A percentile compares a stretch with the other conserved stretches of the same genome.
Evolutionary conservation across 2,888 invertebrate species (phyloP).

Genomic region (Elysia crispata): DNA sequence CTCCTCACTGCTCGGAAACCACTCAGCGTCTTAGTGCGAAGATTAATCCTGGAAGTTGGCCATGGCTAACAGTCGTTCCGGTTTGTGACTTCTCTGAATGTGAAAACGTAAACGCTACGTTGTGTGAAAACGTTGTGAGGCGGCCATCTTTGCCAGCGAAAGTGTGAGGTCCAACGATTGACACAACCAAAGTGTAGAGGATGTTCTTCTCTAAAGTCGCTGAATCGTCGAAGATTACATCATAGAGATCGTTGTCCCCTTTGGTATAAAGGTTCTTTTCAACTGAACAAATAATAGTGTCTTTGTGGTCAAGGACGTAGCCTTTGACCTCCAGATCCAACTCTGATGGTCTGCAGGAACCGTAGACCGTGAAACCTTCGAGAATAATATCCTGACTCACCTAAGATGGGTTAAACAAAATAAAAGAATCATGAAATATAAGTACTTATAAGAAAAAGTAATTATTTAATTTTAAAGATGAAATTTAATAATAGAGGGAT

Average conservation of each 20-base stretch:
- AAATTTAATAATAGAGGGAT: no score
- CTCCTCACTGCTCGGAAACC: no score
- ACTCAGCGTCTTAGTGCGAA: constrained; percentile 27
- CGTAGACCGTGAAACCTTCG: constrained; percentile 49
- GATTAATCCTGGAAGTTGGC: constrained; percentile 48
- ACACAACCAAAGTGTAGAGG: constrained; percentile 43
- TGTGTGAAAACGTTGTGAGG: constrained; percentile 32
- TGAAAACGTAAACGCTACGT: constrained; percentile 43
- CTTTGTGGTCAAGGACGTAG: constrained; percentile 40
- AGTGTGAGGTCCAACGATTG: constrained; percentile 48
- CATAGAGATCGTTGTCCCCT: constrained; percentile 44
- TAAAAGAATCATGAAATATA: no score
- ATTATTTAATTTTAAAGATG: no score
- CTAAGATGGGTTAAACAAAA: neutral
- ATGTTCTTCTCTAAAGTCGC: constrained; percentile 1
- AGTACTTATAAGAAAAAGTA: no score
- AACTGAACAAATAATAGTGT: constrained; percentile 28
- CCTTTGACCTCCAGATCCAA: constrained; percentile 43
- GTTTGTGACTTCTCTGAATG: constrained; percentile 47
- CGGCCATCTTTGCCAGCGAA: constrained; percentile 46
- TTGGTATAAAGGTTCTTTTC: constrained; percentile 32
- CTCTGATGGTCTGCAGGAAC: constrained; percentile 38
- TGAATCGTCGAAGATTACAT: constrained; percentile 47
- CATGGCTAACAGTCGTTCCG: constrained; percentile 41
- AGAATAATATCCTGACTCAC: constrained; percentile 40